phyloP scores from a whole-genome alignment of 2,888 invertebrate species.

The Agelastica alni region DNA sequence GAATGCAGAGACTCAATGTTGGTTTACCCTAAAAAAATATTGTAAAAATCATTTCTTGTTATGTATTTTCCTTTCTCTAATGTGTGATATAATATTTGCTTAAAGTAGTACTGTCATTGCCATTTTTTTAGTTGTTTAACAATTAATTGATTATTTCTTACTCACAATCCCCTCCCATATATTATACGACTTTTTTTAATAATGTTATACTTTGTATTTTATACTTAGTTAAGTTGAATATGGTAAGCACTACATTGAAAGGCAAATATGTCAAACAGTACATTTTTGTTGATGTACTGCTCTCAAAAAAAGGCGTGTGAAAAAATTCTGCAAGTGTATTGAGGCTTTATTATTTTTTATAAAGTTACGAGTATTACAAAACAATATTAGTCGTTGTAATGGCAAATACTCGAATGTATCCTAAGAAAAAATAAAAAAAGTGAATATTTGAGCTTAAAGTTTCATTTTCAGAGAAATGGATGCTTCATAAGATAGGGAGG shows the following conservation, averaged over 20 bases:
- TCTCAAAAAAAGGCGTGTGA: no score
- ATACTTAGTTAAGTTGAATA: conserved; percentile 22
- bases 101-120: conserved; percentile 31
- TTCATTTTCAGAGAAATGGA: no score
- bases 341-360: no score
- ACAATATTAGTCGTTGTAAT: no score
- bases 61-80: conserved; percentile 34
- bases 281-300: no score
- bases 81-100: conserved; percentile 32
- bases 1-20: conserved; percentile 6
- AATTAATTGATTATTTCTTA: conserved; percentile 17
- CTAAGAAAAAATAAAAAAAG: no score
- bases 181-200: conserved; percentile 14
- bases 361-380: no score
- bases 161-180: conserved; percentile 13
- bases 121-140: conserved; percentile 30
- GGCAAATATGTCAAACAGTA: conserved; percentile 1
- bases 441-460: no score
- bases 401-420: no score
- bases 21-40: conserved; percentile 10
- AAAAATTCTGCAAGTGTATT: no score
- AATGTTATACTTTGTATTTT: conserved; percentile 28
- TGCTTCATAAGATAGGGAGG: no score
- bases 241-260: conserved; percentile 15
- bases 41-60: conserved; percentile 25